phyloP scores from a whole-genome alignment of 2,797 vertebrate genomes.

The Manis javanica region DNA sequence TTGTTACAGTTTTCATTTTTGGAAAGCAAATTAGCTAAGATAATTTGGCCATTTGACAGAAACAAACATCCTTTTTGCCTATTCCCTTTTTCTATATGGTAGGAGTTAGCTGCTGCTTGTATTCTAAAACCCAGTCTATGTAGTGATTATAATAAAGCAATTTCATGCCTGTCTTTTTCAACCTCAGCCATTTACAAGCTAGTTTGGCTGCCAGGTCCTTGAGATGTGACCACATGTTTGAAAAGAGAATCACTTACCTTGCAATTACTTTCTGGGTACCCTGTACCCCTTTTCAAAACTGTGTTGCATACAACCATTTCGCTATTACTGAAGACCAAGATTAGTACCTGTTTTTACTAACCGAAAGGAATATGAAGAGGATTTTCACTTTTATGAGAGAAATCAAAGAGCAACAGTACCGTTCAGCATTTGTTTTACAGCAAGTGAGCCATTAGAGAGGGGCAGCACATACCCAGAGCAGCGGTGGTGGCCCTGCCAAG shows the following conservation, averaged over 20 bases:
- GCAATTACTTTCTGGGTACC: background rate
- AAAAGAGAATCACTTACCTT: background rate
- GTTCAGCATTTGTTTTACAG: background rate
- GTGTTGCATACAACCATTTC: background rate
- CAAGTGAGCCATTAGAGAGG: background rate
- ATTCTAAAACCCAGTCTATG: background rate
- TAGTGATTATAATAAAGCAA: background rate
- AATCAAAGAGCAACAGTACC: background rate
- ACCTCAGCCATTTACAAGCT: background rate
- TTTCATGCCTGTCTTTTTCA: background rate
- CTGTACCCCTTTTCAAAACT: background rate
- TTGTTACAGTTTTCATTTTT: slow-evolving; percentile 42
- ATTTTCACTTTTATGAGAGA: background rate
- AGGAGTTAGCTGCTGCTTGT: background rate
- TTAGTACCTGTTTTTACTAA: background rate
- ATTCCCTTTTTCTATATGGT: background rate
- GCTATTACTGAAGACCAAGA: background rate
- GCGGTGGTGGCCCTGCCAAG: background rate
- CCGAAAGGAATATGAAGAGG: background rate
- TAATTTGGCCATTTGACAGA: slow-evolving; percentile 50
- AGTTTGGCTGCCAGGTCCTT: background rate
- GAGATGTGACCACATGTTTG: background rate
- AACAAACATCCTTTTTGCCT: slow-evolving; percentile 11
- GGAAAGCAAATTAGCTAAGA: slow-evolving; percentile 28
- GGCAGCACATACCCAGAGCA: background rate